Evolutionary conservation across 2,113 vertebrate genomes (phyloP).

Genomic region (Pycnonotus jocosus): DNA sequence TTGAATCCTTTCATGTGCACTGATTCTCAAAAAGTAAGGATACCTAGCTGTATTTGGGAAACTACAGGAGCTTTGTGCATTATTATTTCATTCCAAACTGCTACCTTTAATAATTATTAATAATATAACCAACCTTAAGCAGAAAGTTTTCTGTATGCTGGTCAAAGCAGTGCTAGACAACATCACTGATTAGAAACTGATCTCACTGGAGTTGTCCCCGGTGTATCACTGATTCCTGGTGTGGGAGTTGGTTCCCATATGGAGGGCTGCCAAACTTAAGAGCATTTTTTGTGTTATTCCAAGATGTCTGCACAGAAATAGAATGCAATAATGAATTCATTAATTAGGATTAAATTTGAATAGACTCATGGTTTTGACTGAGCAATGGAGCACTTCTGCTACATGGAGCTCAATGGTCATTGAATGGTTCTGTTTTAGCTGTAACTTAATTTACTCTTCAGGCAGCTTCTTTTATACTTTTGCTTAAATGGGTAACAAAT

Average conservation of each 20-base stretch:
- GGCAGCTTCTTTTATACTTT: neutral
- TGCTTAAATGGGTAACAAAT: neutral
- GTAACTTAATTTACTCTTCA: constrained; percentile 5
- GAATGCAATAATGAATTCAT: neutral
- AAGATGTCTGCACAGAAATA: neutral
- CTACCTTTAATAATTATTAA: neutral
- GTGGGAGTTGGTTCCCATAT: neutral
- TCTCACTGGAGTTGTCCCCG: neutral
- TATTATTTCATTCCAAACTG: neutral
- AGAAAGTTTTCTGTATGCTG: neutral
- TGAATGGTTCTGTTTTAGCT: neutral
- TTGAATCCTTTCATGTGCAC: neutral
- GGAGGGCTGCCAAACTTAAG: neutral
- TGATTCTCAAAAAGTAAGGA: neutral
- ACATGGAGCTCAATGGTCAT: neutral
- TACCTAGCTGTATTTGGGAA: neutral
- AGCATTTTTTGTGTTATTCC: neutral
- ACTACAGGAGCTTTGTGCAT: neutral
- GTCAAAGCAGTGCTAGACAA: neutral
- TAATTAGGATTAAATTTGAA: neutral
- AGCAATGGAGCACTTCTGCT: neutral
- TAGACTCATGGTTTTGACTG: neutral
- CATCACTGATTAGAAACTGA: neutral
- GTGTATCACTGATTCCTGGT: neutral
- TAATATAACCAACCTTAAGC: neutral